Base-by-base conservation (phyloP, 2,888 invertebrate species). In the Hyposoter didymator region DNA sequence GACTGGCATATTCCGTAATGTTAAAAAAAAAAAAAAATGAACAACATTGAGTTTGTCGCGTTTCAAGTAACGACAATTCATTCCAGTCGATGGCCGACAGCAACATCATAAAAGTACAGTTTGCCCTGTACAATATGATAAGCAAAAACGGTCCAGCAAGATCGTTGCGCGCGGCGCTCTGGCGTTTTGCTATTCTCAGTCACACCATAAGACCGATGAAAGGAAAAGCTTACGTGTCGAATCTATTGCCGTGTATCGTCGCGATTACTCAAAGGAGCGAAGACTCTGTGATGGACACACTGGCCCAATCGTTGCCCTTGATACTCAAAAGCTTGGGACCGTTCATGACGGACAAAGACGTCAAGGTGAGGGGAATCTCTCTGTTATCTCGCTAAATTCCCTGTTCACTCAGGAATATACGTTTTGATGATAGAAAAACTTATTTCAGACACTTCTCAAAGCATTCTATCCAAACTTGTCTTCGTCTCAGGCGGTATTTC, bases 101-200 rank as follows among this genome's bases (percentile, higher is more conserved):
- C 28, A 96, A 96, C 88, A 95, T 97, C 14, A 96, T 96, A 39
- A 96, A 97, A 90, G 95, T 98, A 78, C 96, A 97, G 91, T 96
- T 97, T 90, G 97, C 97, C 93, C 94, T 98, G 64, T 97, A 97
- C 91, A 97, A 97, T 89, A 97, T 97, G 94, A 97, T 98, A 66
- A 97, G 97, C 92, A 96, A 96, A 91, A 97, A 97, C 94, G 97
- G 97, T 4, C 92, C 95, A 52, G 95, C 96, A 0, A 95, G 97
- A 84, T 96, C 96, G 47, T 93, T 98, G 69, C 95, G 97, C 88
- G 97, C 97, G 70, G 97, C 98, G 43, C 94, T 98, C 5, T 96
- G 96, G 94, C 94, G 97, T 85, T 98, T 98, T 94, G 96, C 97
- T 0, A 95, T 97, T 90, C 95, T 98, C 88, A 96, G 96, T 87